phyloP scores from a whole-genome alignment of 2,888 invertebrate genomes.

The Agrochola lychnidis region DNA sequence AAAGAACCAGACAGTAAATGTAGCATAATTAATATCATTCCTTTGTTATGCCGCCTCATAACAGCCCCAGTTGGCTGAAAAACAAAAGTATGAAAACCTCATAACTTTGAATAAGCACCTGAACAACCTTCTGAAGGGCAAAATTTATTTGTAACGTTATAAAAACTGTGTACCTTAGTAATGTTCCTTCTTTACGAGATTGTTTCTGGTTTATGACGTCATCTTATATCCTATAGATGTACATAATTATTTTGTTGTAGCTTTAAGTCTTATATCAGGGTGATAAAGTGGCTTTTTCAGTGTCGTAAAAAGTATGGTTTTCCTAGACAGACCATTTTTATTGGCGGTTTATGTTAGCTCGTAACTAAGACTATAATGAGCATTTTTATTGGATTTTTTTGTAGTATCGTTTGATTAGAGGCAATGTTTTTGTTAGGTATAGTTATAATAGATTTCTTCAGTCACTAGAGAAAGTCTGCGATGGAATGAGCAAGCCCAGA shows the following conservation, averaged over 20 bases:
- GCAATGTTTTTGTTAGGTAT: not conserved
- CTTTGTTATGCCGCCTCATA: conserved; percentile 2
- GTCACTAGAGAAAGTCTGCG: too few relatives aligned
- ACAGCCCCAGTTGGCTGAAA: not conserved
- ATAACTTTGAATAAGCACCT: conserved; percentile 40
- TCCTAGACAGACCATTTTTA: conserved; percentile 71
- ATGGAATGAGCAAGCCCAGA: too few relatives aligned
- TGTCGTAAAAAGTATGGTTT: conserved; percentile 61
- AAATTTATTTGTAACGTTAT: conserved; percentile 62
- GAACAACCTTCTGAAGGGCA: conserved; percentile 40
- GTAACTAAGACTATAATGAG: conserved; percentile 75
- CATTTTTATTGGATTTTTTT: conserved; percentile 62
- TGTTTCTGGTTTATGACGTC: conserved; percentile 72
- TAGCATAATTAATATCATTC: conserved; percentile 4
- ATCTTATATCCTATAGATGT: conserved; percentile 55
- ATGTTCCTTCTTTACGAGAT: conserved; percentile 71
- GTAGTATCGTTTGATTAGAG: conserved; percentile 32
- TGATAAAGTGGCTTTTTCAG: conserved; percentile 63
- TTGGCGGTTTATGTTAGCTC: conserved; percentile 76
- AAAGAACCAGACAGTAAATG: conserved; percentile 7
- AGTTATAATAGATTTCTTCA: too few relatives aligned
- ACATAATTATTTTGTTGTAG: conserved; percentile 58
- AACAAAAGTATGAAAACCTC: conserved; percentile 13
- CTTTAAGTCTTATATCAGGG: conserved; percentile 59
- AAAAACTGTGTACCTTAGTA: conserved; percentile 59